Percentiles rank a stretch among this genome's conserved stretches.
phyloP scores from a whole-genome alignment of 2,113 vertebrate species.

The Platichthys flesus region DNA sequence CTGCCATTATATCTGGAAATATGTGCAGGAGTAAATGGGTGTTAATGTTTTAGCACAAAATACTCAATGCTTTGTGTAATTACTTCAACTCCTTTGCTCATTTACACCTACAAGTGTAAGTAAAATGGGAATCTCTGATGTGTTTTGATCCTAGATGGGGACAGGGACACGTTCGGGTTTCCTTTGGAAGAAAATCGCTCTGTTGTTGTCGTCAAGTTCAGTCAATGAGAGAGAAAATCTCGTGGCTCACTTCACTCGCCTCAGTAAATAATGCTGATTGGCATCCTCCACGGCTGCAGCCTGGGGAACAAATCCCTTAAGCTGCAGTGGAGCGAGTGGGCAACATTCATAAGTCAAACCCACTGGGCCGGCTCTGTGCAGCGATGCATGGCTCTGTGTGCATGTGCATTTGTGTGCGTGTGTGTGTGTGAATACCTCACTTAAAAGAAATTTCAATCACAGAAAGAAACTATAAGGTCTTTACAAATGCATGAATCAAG shows the following conservation, averaged over 20 bases:
- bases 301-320: conserved; percentile 63
- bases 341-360: conserved; percentile 39
- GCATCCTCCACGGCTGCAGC: conserved; percentile 43
- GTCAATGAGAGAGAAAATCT: conserved; percentile 39
- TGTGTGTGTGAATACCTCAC: conserved; percentile 3
- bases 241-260: conserved; percentile 22
- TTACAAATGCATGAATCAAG: neutral
- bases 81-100: neutral
- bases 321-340: conserved; percentile 37
- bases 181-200: neutral
- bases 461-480: neutral
- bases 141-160: neutral
- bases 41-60: no score
- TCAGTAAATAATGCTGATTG: conserved; percentile 54
- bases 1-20: neutral
- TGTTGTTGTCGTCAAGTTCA: conserved; percentile 4
- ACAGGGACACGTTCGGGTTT: neutral
- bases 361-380: conserved; percentile 26
- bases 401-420: neutral
- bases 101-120: no score
- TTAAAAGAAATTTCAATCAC: neutral
- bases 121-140: neutral
- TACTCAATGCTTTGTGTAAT: neutral
- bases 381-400: conserved; percentile 20
- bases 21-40: no score